A percentile compares a stretch with the other conserved stretches of the same genome.
Conservation (phyloP, 2,888 invertebrate genomes). For the Azorinus chamasolen region DNA sequence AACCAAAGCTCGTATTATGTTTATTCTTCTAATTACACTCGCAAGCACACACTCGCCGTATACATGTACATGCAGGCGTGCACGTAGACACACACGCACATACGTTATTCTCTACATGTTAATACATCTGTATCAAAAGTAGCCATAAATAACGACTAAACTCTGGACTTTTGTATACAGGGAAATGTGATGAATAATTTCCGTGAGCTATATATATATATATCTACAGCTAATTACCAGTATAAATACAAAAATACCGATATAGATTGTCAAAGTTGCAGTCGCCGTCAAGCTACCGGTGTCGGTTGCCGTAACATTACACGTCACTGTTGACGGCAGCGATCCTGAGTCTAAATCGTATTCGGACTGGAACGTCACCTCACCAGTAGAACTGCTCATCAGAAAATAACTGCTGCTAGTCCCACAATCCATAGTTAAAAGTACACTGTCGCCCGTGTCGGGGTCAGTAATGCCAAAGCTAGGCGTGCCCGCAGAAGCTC, state of each 20-base stretch:
- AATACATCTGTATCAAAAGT: no score
- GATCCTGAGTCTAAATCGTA: constrained; percentile 54
- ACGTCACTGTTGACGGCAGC: constrained; percentile 27
- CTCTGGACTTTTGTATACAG: no score
- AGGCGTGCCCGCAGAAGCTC: constrained; percentile 50
- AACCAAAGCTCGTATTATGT: no score
- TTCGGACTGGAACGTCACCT: constrained; percentile 43
- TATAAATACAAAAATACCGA: constrained; percentile 35
- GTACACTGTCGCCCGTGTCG: constrained; percentile 52
- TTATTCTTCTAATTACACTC: no score
- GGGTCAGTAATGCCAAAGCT: constrained; percentile 55
- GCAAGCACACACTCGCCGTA: no score
- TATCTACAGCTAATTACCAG: no score
- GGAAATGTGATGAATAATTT: no score
- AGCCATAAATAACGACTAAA: no score
- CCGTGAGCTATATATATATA: no score
- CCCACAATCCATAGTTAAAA: constrained; percentile 41
- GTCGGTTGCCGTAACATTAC: constrained; percentile 55
- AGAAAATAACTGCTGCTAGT: constrained; percentile 35
- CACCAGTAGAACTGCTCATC: constrained; percentile 34
- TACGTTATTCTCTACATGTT: no score
- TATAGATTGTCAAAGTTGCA: constrained; percentile 42
- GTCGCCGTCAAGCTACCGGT: constrained; percentile 43
- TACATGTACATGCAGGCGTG: no score
- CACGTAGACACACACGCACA: no score